These are phyloP conservation scores for Phaethon lepturus DNA, from an alignment of 2,113 vertebrate species.

Conservation along the genomic window DNA sequence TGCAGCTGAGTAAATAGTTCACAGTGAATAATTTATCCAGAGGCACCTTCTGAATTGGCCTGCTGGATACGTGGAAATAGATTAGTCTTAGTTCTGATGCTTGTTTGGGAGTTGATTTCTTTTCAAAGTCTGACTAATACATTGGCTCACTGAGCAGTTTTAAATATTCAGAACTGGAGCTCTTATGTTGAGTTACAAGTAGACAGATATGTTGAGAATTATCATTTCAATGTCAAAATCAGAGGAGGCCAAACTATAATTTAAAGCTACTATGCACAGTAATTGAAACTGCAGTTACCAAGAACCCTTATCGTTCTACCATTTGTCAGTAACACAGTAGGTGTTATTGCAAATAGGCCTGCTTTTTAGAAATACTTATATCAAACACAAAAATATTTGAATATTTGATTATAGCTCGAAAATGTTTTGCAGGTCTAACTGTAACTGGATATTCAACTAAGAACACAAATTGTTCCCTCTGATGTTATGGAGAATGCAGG, in stretches of 20 bases:
- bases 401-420: not conserved
- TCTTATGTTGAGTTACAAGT: not conserved
- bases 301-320: not conserved
- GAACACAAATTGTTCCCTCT: not conserved
- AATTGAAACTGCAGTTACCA: not conserved
- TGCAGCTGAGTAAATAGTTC: slow-evolving; percentile 39
- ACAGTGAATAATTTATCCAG: slow-evolving; percentile 43
- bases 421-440: not conserved
- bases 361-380: not conserved
- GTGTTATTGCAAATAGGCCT: not conserved
- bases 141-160: not conserved
- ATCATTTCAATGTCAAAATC: slow-evolving; percentile 9
- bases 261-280: not conserved
- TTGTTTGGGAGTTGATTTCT: slow-evolving; percentile 11
- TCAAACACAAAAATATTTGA: not conserved
- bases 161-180: not conserved
- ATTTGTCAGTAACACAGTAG: not conserved
- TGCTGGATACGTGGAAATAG: not conserved
- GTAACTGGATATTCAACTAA: not conserved
- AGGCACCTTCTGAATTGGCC: not conserved
- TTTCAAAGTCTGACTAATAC: slow-evolving; percentile 19
- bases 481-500: not conserved
- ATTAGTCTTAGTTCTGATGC: not conserved
- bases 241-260: not conserved
- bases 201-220: not conserved